These are phyloP conservation scores for Baronia brevicornis DNA, from an alignment of 2,888 invertebrate genomes.

Conservation along the genomic window DNA sequence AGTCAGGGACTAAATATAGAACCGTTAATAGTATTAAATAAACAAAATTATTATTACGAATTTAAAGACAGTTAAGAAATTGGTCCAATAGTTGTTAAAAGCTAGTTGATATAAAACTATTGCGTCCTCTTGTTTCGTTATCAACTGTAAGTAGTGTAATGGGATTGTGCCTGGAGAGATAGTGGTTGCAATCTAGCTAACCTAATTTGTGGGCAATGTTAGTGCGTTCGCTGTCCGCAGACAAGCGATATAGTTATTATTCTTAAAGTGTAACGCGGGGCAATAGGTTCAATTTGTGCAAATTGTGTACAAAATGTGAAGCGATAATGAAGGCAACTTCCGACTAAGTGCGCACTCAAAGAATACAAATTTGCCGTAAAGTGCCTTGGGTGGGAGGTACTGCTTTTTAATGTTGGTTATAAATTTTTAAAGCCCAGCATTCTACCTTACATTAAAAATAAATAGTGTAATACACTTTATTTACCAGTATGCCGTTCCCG, in stretches of 20 bases:
- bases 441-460: too few species aligned
- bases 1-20: too few species aligned
- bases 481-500: too few species aligned
- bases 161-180: constrained; percentile 36
- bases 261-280: constrained; percentile 40
- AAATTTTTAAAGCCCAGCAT: constrained; percentile 5
- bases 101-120: not conserved
- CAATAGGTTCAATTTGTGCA: constrained; percentile 30
- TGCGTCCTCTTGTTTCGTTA: not conserved
- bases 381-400: constrained; percentile 9
- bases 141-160: constrained; percentile 4
- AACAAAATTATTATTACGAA: too few species aligned
- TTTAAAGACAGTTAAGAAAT: too few species aligned
- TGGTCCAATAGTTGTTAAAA: too few species aligned
- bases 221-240: constrained; percentile 34
- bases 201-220: constrained; percentile 54
- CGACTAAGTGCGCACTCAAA: constrained; percentile 14
- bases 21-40: too few species aligned
- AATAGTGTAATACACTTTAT: too few species aligned
- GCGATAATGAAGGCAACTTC: constrained; percentile 19
- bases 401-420: constrained; percentile 8
- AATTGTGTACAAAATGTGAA: constrained; percentile 22
- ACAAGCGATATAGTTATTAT: constrained; percentile 43
- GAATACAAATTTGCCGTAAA: constrained; percentile 14
- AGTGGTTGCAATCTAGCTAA: constrained; percentile 52